phyloP scores from a whole-genome alignment of 2,797 vertebrate genomes.

The Pyrrhura leucotis region DNA sequence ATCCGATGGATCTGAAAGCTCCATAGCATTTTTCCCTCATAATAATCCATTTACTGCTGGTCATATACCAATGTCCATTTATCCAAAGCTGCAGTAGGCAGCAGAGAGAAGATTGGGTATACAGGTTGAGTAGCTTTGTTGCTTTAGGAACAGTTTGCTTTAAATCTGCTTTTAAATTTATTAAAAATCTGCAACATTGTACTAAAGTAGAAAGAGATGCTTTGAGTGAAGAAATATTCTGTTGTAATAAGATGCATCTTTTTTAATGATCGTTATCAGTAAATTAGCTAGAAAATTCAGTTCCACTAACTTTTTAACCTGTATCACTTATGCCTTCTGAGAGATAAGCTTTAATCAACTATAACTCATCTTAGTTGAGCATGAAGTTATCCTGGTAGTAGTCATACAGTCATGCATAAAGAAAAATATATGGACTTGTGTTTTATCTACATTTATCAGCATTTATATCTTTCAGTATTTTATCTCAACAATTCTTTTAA shows the following conservation, averaged over 20 bases:
- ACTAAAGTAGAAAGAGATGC: background rate
- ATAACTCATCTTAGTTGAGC: background rate
- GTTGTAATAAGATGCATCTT: background rate
- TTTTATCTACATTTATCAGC: background rate
- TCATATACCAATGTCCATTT: background rate
- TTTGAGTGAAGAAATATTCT: background rate
- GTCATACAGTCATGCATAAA: background rate
- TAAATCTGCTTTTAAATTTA: background rate
- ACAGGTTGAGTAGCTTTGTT: background rate
- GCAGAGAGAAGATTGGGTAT: background rate
- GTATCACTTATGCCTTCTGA: background rate
- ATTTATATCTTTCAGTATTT: background rate
- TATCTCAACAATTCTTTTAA: background rate
- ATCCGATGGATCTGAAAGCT: background rate
- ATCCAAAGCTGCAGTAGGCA: background rate
- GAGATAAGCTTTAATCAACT: background rate
- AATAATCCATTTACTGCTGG: background rate
- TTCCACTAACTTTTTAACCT: background rate
- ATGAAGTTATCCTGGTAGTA: background rate
- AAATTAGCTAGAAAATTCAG: background rate
- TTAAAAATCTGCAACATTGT: background rate
- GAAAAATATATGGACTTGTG: background rate
- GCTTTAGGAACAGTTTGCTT: background rate
- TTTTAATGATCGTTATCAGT: background rate
- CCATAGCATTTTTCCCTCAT: background rate